These are phyloP conservation scores for Altica lythri DNA, from an alignment of 2,888 invertebrate species.

Conservation along the genomic window DNA sequence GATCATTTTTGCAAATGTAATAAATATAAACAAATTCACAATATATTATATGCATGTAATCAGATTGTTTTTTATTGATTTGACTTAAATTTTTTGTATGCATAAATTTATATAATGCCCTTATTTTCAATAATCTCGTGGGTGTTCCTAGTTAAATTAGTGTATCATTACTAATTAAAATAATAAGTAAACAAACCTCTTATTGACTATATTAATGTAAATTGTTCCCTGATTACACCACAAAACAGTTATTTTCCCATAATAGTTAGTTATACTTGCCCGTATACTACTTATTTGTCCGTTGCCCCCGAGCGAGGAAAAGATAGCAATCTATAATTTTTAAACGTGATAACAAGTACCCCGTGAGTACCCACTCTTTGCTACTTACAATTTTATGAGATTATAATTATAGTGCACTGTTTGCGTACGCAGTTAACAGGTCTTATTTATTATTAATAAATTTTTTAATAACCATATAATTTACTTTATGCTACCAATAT, in stretches of 20 bases:
- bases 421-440: conserved; percentile 6
- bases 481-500: not conserved
- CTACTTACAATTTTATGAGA: conserved; percentile 23
- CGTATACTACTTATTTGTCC: conserved; percentile 14
- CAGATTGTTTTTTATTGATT: too few species aligned
- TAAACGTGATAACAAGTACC: conserved; percentile 23
- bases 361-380: conserved; percentile 13
- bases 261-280: conserved; percentile 16
- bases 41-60: too few species aligned
- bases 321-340: conserved; percentile 24
- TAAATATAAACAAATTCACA: too few species aligned
- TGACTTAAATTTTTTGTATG: too few species aligned
- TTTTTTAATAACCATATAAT: conserved; percentile 9
- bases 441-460: conserved; percentile 21
- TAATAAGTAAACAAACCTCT: conserved; percentile 9
- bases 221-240: conserved; percentile 14
- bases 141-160: conserved; percentile 5
- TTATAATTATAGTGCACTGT: conserved; percentile 23
- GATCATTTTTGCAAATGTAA: too few species aligned
- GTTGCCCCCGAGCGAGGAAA: conserved; percentile 10
- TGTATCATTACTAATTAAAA: conserved; percentile 5
- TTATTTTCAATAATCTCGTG: not conserved
- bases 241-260: conserved; percentile 15
- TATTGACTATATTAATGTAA: conserved; percentile 10
- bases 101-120: too few species aligned